Evolutionary conservation across 2,888 invertebrate genomes (phyloP), one percentile per base, ranked within the genome.

Genomic region (Acanthosepion esculentum): DNA sequence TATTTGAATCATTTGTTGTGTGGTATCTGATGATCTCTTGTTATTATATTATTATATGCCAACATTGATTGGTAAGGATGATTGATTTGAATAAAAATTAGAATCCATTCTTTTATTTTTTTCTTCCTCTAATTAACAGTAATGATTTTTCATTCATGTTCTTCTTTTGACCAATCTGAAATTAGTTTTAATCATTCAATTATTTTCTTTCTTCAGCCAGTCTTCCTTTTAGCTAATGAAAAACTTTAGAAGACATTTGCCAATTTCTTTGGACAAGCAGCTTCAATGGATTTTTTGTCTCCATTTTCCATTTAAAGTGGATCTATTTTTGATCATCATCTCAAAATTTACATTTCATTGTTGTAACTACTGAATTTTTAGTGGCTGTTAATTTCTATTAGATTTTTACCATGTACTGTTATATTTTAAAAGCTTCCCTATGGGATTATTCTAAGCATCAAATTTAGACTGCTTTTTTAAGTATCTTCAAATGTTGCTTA

Each of bases 131-230:
- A 78, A 78, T 78, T 78, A 78, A n/a, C n/a, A 78, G n/a, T 59
- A 33, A 78, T 78, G 78, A 78, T n/a, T n/a, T n/a, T n/a, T 33
- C 78, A 78, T 78, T 78, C n/a, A 2, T 78, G n/a, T 78, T 78
- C n/a, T 78, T 78, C 78, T 33, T 78, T 78, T 33, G 15, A 33
- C 78, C n/a, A 78, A 78, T 78, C n/a, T 78, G n/a, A 33, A 78
- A 78, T 78, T 78, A 78, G 78, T 78, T 78, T 78, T 78, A 78
- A 78, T 78, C 78, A 78, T n/a, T 78, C 78, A n/a, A 78, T 78
- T 78, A 78, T 78, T 78, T 78, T 78, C 78, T 78, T 78, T 78
- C 78, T 78, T 33, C 78, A n/a, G n/a, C n/a, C 78, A 78, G 33
- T 18, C 10, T 78, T n/a, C n/a, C 78, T 78, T 78, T 78, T n/a